Percentiles rank a stretch among this genome's conserved stretches.
Evolutionary conservation across 2,113 vertebrate species (phyloP).

Genomic region (Syngnathoides biaculeatus): DNA sequence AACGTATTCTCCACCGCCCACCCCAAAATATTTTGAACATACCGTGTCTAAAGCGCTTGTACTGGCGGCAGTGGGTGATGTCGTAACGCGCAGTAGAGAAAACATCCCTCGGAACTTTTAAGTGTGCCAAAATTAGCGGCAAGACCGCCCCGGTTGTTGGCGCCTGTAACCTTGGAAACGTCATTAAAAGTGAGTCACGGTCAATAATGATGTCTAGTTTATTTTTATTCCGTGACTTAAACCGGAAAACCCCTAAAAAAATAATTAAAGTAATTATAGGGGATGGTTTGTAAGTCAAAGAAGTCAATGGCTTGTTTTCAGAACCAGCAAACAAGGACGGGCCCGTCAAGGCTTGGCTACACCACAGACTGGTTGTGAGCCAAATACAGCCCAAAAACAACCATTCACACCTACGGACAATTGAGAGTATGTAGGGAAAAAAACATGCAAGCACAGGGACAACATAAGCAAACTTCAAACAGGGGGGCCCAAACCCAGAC

Average conservation of each 20-base stretch:
- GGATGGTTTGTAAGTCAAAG: neutral
- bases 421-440: too few species aligned
- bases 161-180: constrained; percentile 15
- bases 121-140: constrained; percentile 21
- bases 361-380: neutral
- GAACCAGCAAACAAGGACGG: neutral
- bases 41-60: constrained; percentile 1
- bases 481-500: too few species aligned
- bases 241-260: neutral
- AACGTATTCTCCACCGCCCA: constrained; percentile 15
- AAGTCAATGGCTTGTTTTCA: neutral
- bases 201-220: constrained; percentile 3
- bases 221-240: constrained; percentile 2
- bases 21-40: constrained; percentile 19
- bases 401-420: too few species aligned
- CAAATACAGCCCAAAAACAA: neutral
- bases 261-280: constrained; percentile 1
- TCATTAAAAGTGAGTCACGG: constrained; percentile 12
- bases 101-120: constrained; percentile 25
- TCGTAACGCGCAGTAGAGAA: constrained; percentile 8
- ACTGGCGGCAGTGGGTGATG: constrained; percentile 18
- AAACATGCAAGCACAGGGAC: too few species aligned
- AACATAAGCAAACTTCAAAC: too few species aligned
- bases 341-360: neutral
- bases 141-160: constrained; percentile 8